Percentiles rank a stretch among this genome's conserved stretches.
Conservation (phyloP, 92 coral and sea anemone species). For the Ricordea florida region DNA sequence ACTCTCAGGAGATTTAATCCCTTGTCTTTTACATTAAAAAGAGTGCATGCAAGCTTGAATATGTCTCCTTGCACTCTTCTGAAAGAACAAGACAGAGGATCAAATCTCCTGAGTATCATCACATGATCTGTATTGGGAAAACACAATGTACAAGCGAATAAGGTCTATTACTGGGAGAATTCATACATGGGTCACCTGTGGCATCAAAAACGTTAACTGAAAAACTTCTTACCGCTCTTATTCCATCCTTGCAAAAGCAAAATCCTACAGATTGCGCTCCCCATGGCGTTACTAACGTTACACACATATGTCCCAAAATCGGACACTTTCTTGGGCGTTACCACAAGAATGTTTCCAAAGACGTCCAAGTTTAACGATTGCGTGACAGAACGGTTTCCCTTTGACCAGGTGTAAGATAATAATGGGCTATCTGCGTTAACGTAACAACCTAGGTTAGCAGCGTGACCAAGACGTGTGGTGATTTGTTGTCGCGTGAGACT, state of each 20-base stretch:
- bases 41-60: too few species aligned
- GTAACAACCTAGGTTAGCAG: conserved; percentile 32
- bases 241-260: neutral
- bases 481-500: neutral
- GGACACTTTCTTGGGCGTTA: neutral
- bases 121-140: too few species aligned
- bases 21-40: too few species aligned
- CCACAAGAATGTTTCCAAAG: neutral
- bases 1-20: too few species aligned
- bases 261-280: neutral
- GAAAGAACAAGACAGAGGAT: too few species aligned
- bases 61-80: too few species aligned
- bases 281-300: conserved; percentile 6
- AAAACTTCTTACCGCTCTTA: neutral
- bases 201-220: too few species aligned
- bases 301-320: conserved; percentile 25
- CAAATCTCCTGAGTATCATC: too few species aligned
- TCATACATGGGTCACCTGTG: too few species aligned
- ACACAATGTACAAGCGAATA: too few species aligned
- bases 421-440: neutral
- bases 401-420: neutral
- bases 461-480: neutral
- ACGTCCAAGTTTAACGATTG: neutral
- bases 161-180: too few species aligned
- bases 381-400: conserved; percentile 9